Evolutionary conservation across 1,140 invertebrate genomes (phyloP), one percentile per base, ranked within the genome.

Genomic region (Zaprionus gabonicus): DNA sequence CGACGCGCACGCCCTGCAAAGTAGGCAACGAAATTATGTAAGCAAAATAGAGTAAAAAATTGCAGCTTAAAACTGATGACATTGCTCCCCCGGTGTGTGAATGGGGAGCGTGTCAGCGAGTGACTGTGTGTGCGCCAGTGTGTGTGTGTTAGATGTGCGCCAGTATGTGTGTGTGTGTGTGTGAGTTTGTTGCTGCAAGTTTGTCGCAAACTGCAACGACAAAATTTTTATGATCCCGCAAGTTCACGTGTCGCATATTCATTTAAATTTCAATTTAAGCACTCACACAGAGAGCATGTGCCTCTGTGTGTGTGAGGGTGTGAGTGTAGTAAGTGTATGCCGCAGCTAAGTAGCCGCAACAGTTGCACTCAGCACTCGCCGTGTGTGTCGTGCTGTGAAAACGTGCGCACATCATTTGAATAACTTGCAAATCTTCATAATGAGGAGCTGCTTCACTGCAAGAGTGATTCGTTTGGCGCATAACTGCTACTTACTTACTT

Each of bases 231-330:
- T 60, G 55, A 58, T 27, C 53, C n/a, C 38, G 27, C 51, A 49
- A 36, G 34, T 62, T 53, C 51, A 46, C 58, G 68, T 62, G 58
- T 57, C 38, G 59, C 64, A 84, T 64, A 81, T 83, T 80, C 78
- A 83, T 85, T 81, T 84, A 70, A 83, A 83, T 83, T 83, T 83
- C 60, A 80, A 84, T 84, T 83, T 81, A 66, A 80, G 59, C 41
- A 59, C 49, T 64, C 59, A 49, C 57, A 60, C 36, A 60, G 20
- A n/a, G 15, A 10, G 15, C 0, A 23, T 31, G 31, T 17, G 3
- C 12, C 4, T 27, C 23, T 38, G 17, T 25, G 17, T 12, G 49
- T 41, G 27, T 41, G 34, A 41, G 59, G 65, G 62, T 27, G 38
- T 62, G 28, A 56, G 71, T 78, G 41, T 56, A n/a, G 28, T 60